Evolutionary conservation across 2,888 invertebrate species (phyloP), one percentile per base, ranked within the genome.

Genomic region (Baccha elongata): DNA sequence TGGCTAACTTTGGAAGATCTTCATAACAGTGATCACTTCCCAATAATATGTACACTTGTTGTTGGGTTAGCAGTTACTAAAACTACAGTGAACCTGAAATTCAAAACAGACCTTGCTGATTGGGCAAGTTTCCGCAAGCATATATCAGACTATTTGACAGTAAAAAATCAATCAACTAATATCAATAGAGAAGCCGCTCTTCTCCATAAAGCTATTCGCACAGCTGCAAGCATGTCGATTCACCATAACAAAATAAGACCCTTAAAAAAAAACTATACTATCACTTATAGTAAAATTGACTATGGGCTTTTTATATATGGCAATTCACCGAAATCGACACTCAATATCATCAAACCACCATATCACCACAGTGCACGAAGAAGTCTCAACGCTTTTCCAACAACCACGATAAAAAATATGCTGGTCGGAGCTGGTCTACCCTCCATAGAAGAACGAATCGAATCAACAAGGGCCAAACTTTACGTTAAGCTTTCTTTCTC

Each of bases 1-100:
- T 69, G 55, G 58, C 13, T 10, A 48, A 58, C 35, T 42, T 35
- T 69, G 5, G 48, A 69, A 23, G 58, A 69, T 69, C 58, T 58
- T 15, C 46, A 58, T 19, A 48, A 46, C 10, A 55, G 35, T n/a
- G 53, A 55, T 42, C 42, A 68, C 17, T 68, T 53, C 17, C 68
- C 53, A 11, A 68, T 55, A 32, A 53, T 55, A 19, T 55, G 15
- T 23, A 53, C 40, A 4, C 19, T 67, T 8, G 5, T 10, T 32
- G 23, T 53, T 44, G 46, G 37, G 7, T 21, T 17, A 7, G 8
- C 11, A 5, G 11, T 26, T 15, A 3, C 40, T 2, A 10, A 21
- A 35, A 8, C 10, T 35, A 11, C n/a, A 11, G 35, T 35, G 3
- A 46, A 35, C 10, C 19, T n/a, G 5, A 53, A 48, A 23, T 67